Evolutionary conservation across 2,888 invertebrate genomes (phyloP), one percentile per base, ranked within the genome.

Genomic region (Notodonta dromedarius): DNA sequence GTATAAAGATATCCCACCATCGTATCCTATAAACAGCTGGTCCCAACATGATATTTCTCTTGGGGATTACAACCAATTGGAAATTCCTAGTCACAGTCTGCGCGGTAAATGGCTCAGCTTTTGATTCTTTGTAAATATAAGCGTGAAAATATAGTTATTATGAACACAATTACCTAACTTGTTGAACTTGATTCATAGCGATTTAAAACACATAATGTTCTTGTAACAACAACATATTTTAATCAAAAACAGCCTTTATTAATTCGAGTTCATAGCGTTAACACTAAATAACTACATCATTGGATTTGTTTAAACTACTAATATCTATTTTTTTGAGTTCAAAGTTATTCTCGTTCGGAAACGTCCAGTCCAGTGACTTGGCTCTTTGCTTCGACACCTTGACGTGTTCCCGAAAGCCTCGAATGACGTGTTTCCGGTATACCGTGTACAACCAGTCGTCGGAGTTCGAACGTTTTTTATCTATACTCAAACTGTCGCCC

Each of bases 391-490:
- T 76, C 11, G 64, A 67, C 2, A 58, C 53, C 3, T 59, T 39
- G 8, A 71, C 35, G 16, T 68, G 61, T 5, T 77, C 60, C 0
- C 61, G 58, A 53, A 71, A 71, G 2, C 78, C 66, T 7, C 78
- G 61, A n/a, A 85, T 57, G 54, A 74, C 66, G 51, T 83, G 71
- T 66, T 81, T 86, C 56, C 91, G 79, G 48, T 80, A 76, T 0
- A 78, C 69, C 0, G 84, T 86, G 59, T 86, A 88, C 11, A 91
- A 39, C 83, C 84, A 87, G 61, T 90, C 91, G 54, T 92, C 92
- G 0, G 92, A 93, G 53, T 89, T 87, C 0, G 88, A 82, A 4
- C 91, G 82, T 57, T 61, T 76, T 63, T 87, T 89, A 57, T 64
- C 13, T 73, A 74, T n/a, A 24, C 13, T 55, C 4, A 54, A 56